Evolutionary conservation across 2,888 invertebrate genomes (phyloP), one percentile per base, ranked within the genome.

Genomic region (Ypsolopha sequella): DNA sequence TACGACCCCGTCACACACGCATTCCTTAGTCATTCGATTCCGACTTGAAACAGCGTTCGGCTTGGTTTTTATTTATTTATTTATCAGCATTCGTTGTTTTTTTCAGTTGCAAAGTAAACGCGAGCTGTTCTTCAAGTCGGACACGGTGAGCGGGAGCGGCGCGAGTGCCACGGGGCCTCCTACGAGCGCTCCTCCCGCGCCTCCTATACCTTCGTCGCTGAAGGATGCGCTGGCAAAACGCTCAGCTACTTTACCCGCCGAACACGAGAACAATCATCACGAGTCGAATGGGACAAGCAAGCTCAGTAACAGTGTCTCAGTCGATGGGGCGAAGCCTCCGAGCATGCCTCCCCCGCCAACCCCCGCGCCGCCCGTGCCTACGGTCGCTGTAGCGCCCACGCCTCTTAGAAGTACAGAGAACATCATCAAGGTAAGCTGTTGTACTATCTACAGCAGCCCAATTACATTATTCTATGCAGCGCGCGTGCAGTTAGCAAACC

Each of bases 61-160:
- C 39, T 39, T 24, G 24, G 24, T 24, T 24, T 24, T 24, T 24
- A 24, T 24, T 24, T 24, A 24, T 24, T 24, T 24, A 7, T 39
- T 9, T 10, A 39, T 11, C 11, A 6, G 11, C 7, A 39, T 39
- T 39, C 39, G n/a, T 11, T 39, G n/a, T 11, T 43, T 14, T 14
- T 88, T 88, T 13, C 89, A 93, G 91, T 89, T 94, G 77, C 94
- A 94, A 86, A 91, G 91, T 76, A 95, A 95, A 88, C 90, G 95
- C 65, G 95, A 95, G 88, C 89, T 94, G 86, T 95, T 95, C 87
- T 95, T 95, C 87, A 94, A 93, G 78, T 90, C 91, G 56, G 89
- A 90, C 62, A 86, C 89, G 44, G 81, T 89, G 71, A 88, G 89
- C 64, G 75, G 78, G 55, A 65, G 73, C 61, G 89, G 89, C 66